Percentiles rank a stretch among this genome's conserved stretches.
Evolutionary conservation across 92 coral and sea anemone species (phyloP).

Genomic region (Actinernus sp.): DNA sequence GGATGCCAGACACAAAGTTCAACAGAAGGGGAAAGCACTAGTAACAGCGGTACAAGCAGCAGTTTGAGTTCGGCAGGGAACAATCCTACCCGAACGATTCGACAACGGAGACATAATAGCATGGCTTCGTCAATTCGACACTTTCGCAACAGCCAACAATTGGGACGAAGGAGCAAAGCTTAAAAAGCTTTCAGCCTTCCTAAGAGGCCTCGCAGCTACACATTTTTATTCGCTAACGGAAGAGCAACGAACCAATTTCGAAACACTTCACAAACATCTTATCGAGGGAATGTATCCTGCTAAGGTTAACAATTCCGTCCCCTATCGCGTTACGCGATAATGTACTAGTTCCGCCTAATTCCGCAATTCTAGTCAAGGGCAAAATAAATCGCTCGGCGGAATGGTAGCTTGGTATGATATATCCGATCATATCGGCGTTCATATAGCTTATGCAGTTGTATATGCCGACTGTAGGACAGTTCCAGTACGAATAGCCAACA

Average conservation of each 20-base stretch:
- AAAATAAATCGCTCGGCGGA: background rate
- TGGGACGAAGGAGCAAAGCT: background rate
- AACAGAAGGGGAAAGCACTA: no score
- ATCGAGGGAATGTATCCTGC: constrained; percentile 6
- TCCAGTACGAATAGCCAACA: constrained; percentile 29
- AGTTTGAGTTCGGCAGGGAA: no score
- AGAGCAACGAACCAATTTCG: background rate
- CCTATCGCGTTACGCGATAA: background rate
- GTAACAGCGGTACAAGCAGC: no score
- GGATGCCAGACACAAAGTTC: no score
- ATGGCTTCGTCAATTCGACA: background rate
- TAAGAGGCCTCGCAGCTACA: background rate
- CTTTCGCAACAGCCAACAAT: background rate
- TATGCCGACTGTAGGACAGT: constrained; percentile 13
- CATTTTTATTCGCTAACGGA: background rate
- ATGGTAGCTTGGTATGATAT: no score
- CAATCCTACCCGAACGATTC: background rate
- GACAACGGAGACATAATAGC: background rate
- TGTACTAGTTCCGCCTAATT: constrained; percentile 13
- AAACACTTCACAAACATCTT: no score
- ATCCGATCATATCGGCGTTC: background rate
- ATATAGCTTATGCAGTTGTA: constrained; percentile 33
- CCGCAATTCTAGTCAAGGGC: constrained; percentile 18
- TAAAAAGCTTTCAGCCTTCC: background rate
- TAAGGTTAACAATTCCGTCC: background rate